phyloP scores from a whole-genome alignment of 1,140 invertebrate genomes.

The Luehdorfia chinensis region DNA sequence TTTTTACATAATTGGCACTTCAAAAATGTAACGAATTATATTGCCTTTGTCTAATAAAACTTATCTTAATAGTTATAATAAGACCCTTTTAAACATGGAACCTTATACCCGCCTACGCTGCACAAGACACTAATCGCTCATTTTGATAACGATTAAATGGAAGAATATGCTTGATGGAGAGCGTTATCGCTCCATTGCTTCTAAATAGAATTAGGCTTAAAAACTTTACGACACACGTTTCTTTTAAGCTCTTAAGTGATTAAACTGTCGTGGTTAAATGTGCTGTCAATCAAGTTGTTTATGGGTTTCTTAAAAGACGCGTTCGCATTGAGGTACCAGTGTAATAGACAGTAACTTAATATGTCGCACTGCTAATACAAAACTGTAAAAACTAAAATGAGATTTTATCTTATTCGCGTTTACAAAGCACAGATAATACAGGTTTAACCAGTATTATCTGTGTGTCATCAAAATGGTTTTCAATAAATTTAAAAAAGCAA shows the following conservation, averaged over 20 bases:
- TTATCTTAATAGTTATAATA: conserved; percentile 23
- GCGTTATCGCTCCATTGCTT: conserved; percentile 56
- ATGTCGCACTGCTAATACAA: too few species aligned
- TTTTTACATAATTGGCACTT: too few species aligned
- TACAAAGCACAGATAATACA: too few species aligned
- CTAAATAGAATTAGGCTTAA: conserved; percentile 53
- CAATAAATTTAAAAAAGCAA: too few species aligned
- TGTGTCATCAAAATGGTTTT: too few species aligned
- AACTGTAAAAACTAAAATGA: too few species aligned
- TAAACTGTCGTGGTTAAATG: conserved; percentile 17
- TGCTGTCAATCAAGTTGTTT: conserved; percentile 14
- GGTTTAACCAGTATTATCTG: too few species aligned
- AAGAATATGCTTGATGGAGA: conserved; percentile 52
- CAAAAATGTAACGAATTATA: conserved; percentile 13
- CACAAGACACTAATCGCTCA: conserved; percentile 55
- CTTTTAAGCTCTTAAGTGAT: conserved; percentile 17
- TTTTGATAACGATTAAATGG: conserved; percentile 61
- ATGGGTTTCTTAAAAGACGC: not conserved
- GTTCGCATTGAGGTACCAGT: too few species aligned
- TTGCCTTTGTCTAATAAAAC: conserved; percentile 5
- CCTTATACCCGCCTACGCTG: conserved; percentile 46
- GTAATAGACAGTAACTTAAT: too few species aligned
- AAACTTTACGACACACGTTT: conserved; percentile 24
- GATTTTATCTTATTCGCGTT: too few species aligned
- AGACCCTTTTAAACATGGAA: conserved; percentile 29